Base-by-base conservation (phyloP, 2,113 vertebrate genomes). In the Ageneiosus marmoratus region DNA sequence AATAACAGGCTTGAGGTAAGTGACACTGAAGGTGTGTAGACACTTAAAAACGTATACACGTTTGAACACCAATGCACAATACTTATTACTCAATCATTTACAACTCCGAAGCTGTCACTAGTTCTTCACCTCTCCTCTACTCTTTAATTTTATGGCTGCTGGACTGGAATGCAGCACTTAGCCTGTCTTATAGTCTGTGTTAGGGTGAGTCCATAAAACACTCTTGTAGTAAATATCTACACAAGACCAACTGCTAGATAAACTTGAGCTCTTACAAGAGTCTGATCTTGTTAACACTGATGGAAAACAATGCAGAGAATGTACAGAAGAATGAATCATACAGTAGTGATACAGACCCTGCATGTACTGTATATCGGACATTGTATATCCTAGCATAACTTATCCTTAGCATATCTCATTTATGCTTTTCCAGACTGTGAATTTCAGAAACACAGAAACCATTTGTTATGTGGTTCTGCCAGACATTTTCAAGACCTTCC, bases 201-300 rank as follows among this genome's bases (percentile, higher is more conserved):
- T 69, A 32, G n/a, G 32, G 15, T 79, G 29, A 51, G n/a, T 34
- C 24, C 51, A 13, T 67, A 62, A 53, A 41, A 81, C 46, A 46
- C 32, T 41, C 4, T 82, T 58, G 55, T 55, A 60, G 79, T 82
- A 84, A 86, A 88, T 82, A 82, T 67, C 83, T 50, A 32, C 41
- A 73, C 20, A 69, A 70, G 34, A 69, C 41, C 51, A 65, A n/a
- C 32, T 29, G 22, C 18, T 50, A 74, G 27, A 51, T 46, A 73
- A 32, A 48, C n/a, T 4, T 58, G 32, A 22, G 41, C n/a, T 34
- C 24, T 27, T 60, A 34, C 8, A n/a, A 16, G 20, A n/a, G 27
- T 24, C 53, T 72, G 24, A 22, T 63, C 11, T 44, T n/a, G n/a
- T 60, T 70, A 34, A 55, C 18, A 13, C 29, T 16, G 34, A 58